phyloP scores from a whole-genome alignment of 2,888 invertebrate species.

The Cataglyphis cursor region DNA sequence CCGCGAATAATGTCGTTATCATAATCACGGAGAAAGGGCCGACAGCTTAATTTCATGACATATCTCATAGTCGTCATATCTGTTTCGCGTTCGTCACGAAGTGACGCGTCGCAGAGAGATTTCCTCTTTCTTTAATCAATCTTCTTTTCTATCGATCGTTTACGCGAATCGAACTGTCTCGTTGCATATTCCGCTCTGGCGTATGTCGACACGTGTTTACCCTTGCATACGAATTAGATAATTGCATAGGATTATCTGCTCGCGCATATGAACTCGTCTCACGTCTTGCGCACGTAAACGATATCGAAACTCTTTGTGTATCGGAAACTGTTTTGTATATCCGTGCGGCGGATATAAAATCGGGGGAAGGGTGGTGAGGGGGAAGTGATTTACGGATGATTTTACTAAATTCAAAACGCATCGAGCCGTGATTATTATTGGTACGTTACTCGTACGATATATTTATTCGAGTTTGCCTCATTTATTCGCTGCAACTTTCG shows the following conservation, averaged over 20 bases:
- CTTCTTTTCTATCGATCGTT: slow-evolving; percentile 16
- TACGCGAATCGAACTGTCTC: slow-evolving; percentile 34
- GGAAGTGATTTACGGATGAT: slow-evolving; percentile 35
- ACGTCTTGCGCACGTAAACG: slow-evolving; percentile 35
- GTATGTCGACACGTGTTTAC: slow-evolving; percentile 45
- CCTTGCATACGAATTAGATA: slow-evolving; percentile 46
- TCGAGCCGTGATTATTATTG: slow-evolving; percentile 39
- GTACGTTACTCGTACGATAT: slow-evolving; percentile 49
- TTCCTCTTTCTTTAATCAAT: background rate
- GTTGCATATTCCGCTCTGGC: slow-evolving; percentile 52
- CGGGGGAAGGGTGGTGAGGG: background rate
- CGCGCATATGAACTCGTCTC: slow-evolving; percentile 34
- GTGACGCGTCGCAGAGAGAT: background rate
- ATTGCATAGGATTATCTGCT: slow-evolving; percentile 40
- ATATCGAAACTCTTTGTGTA: slow-evolving; percentile 36
- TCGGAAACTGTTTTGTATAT: background rate
- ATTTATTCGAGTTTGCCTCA: slow-evolving; percentile 49
- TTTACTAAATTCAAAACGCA: slow-evolving; percentile 38
- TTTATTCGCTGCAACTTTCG: slow-evolving; percentile 56
- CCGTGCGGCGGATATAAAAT: slow-evolving; percentile 22
- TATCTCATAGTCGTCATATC: slow-evolving; percentile 3
- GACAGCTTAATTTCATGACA: slow-evolving; percentile 64
- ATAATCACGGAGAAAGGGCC: slow-evolving; percentile 63
- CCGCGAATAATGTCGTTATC: slow-evolving; percentile 76
- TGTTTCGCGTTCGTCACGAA: slow-evolving; percentile 13